Percentiles rank a stretch among this genome's conserved stretches.
These are phyloP conservation scores for Scomberomorus guttatus DNA, from an alignment of 2,797 vertebrate species.

Conservation along the genomic window DNA sequence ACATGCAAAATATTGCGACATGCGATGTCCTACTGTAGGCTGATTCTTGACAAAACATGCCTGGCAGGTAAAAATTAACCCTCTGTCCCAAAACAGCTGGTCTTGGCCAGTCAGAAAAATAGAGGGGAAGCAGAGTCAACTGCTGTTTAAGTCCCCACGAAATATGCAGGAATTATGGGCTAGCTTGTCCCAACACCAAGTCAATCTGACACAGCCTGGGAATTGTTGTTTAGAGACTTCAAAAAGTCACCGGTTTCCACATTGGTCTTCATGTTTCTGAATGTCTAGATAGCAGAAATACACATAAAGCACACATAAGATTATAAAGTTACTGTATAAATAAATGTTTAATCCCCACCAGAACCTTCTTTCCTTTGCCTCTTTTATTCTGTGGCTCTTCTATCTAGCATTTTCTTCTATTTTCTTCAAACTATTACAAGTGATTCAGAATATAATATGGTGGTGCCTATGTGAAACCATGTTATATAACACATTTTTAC, in stretches of 20 bases:
- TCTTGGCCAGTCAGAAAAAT: slow-evolving; percentile 48
- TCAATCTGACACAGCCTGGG: slow-evolving; percentile 27
- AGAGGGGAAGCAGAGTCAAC: slow-evolving; percentile 63
- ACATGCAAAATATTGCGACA: slow-evolving; percentile 12
- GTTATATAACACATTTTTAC: not conserved
- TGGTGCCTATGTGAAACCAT: not conserved
- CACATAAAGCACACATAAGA: not conserved
- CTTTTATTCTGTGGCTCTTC: not conserved
- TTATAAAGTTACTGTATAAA: not conserved
- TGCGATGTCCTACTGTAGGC: not conserved
- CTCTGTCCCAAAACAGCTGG: slow-evolving; percentile 76
- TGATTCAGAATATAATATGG: not conserved
- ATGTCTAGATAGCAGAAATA: not conserved
- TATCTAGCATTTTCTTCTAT: not conserved
- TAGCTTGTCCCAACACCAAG: slow-evolving; percentile 49
- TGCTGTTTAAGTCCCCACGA: slow-evolving; percentile 67
- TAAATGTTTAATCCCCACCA: not conserved
- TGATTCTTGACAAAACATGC: slow-evolving; percentile 69
- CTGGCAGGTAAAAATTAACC: slow-evolving; percentile 69
- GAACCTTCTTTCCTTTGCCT: not conserved
- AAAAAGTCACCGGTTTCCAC: not conserved
- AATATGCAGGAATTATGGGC: slow-evolving; percentile 76
- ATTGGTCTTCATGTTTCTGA: slow-evolving; percentile 4
- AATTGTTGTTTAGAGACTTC: slow-evolving; percentile 15
- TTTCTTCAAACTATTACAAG: not conserved